Conservation (phyloP, 2,797 vertebrate genomes). For the Gambusia yucatana region DNA sequence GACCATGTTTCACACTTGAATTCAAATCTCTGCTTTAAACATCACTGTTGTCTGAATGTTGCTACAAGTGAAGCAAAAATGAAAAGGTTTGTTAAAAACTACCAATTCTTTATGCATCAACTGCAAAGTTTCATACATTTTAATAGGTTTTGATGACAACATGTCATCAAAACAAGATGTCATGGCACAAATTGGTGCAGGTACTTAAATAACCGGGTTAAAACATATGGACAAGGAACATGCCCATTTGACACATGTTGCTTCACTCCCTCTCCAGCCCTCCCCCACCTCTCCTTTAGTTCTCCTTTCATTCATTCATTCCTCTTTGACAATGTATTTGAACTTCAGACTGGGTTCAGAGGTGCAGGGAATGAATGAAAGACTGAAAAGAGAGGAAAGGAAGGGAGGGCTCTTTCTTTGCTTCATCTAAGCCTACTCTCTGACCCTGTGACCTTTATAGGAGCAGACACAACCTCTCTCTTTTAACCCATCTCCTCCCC, state of each 20-base stretch:
- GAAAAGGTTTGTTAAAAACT: neutral
- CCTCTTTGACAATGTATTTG: slow-evolving; percentile 70
- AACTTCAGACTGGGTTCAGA: slow-evolving; percentile 62
- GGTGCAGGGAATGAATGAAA: slow-evolving; percentile 33
- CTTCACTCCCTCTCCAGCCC: slow-evolving; percentile 24
- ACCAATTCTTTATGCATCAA: neutral
- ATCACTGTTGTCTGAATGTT: slow-evolving; percentile 4
- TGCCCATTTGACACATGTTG: slow-evolving; percentile 44
- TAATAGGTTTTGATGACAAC: too few relatives aligned
- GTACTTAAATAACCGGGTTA: neutral
- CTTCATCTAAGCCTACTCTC: slow-evolving; percentile 52
- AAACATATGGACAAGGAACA: neutral
- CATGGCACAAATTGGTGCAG: neutral
- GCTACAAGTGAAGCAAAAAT: neutral
- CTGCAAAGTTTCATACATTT: neutral
- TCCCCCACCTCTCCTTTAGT: slow-evolving; percentile 38
- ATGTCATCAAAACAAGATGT: neutral
- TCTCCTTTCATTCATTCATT: slow-evolving; percentile 38
- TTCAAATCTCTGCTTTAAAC: slow-evolving; percentile 2
- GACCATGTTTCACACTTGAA: neutral
- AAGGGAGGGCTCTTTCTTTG: slow-evolving; percentile 47
- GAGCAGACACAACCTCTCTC: slow-evolving; percentile 32
- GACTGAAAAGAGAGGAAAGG: slow-evolving; percentile 47
- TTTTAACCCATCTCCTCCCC: slow-evolving; percentile 6
- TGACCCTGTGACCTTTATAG: slow-evolving; percentile 70